These are phyloP conservation scores for Suillia variegata DNA, from an alignment of 2,888 invertebrate species.

Conservation along the genomic window DNA sequence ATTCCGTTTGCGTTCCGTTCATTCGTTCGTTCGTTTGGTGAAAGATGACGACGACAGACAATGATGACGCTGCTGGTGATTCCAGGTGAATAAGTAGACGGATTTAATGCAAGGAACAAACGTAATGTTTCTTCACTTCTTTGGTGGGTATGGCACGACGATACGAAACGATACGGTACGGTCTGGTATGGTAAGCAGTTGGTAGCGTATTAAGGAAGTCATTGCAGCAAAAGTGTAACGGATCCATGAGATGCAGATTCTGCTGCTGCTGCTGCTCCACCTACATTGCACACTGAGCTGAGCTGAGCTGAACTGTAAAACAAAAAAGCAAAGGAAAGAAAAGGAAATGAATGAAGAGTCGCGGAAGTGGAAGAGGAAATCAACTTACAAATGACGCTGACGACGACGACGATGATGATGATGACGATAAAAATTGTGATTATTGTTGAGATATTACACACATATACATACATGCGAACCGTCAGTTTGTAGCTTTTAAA, in stretches of 20 bases:
- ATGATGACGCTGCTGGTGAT: conserved; percentile 33
- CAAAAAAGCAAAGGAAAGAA: conserved; percentile 14
- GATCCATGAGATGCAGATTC: background rate
- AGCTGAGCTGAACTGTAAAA: no score
- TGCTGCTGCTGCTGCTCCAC: no score
- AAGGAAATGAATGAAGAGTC: conserved; percentile 6
- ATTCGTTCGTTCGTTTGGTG: no score
- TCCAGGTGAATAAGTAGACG: conserved; percentile 31
- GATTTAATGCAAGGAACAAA: conserved; percentile 34
- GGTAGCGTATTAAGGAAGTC: background rate
- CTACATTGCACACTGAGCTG: no score
- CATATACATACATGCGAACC: no score
- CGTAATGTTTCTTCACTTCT: background rate
- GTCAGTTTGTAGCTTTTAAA: no score
- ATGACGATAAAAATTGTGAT: conserved; percentile 29
- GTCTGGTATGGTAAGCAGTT: background rate
- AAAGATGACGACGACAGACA: conserved; percentile 23
- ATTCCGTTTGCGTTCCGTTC: conserved; percentile 36
- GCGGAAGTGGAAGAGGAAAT: conserved; percentile 31
- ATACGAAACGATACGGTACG: conserved; percentile 14
- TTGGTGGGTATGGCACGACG: conserved; percentile 18
- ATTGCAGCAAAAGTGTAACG: conserved; percentile 4
- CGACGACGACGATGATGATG: conserved; percentile 19
- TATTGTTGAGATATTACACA: conserved; percentile 20
- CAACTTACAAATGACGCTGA: conserved; percentile 31